Conservation (phyloP, 1,140 invertebrate genomes). For the Lucilia cuprina region DNA sequence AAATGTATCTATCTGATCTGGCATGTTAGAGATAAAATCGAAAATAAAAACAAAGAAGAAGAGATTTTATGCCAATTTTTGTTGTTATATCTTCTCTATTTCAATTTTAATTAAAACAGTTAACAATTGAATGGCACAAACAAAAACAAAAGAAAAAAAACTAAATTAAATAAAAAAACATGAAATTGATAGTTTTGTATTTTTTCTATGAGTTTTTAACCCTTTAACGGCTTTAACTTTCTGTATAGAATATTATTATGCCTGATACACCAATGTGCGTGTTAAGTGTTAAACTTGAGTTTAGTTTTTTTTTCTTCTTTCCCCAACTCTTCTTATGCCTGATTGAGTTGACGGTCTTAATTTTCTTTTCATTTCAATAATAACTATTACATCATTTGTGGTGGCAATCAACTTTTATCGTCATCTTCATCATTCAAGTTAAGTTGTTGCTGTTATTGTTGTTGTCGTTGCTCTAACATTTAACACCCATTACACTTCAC, state of each 20-base stretch:
- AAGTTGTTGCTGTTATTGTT: not conserved
- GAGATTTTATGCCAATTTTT: not conserved
- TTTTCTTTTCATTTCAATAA: not conserved
- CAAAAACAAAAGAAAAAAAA: not conserved
- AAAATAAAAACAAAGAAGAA: not conserved
- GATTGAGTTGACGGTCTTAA: not conserved
- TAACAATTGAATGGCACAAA: not conserved
- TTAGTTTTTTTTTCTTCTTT: not conserved
- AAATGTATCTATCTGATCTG: not conserved
- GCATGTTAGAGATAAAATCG: not conserved
- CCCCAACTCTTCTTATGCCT: not conserved
- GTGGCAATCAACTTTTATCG: slow-evolving; percentile 7
- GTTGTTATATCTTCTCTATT: not conserved
- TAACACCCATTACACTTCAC: slow-evolving; percentile 1
- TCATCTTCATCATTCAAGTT: not conserved
- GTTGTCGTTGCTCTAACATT: not conserved
- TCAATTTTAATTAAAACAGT: slow-evolving; percentile 4
- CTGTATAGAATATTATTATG: too few relatives aligned
- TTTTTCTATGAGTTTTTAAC: not conserved
- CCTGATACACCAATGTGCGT: not conserved
- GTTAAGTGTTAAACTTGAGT: not conserved
- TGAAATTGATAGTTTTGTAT: not conserved
- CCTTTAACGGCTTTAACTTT: not conserved
- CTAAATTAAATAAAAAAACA: not conserved
- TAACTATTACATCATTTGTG: slow-evolving; percentile 10